These are phyloP conservation scores for Hylaea fasciaria DNA, from an alignment of 2,888 invertebrate species.

Conservation along the genomic window DNA sequence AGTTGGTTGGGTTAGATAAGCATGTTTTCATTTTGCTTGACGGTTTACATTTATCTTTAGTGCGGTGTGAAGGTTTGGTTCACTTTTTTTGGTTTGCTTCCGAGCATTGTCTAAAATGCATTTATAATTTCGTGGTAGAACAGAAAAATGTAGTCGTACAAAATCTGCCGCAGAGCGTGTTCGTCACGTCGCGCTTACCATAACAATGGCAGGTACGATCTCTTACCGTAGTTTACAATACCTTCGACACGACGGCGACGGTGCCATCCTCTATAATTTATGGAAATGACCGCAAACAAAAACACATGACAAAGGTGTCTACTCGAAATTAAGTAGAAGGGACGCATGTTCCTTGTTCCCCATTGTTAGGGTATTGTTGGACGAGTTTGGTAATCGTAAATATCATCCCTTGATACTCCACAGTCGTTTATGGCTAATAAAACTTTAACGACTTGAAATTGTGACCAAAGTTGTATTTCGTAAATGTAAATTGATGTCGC, in stretches of 20 bases:
- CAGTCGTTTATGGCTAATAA: slow-evolving; percentile 49
- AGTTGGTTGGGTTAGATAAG: slow-evolving; percentile 13
- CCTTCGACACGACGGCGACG: slow-evolving; percentile 56
- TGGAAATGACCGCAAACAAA: slow-evolving; percentile 83
- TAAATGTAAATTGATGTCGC: slow-evolving; percentile 21
- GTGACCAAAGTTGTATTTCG: slow-evolving; percentile 3
- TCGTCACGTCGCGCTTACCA: slow-evolving; percentile 77
- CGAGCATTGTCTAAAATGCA: slow-evolving; percentile 36
- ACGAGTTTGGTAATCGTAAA: slow-evolving; percentile 69
- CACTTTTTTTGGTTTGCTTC: slow-evolving; percentile 28
- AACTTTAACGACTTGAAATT: slow-evolving; percentile 28
- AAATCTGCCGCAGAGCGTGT: slow-evolving; percentile 69
- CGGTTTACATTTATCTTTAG: background rate
- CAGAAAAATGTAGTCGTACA: slow-evolving; percentile 49
- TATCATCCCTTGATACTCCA: slow-evolving; percentile 60
- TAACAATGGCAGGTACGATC: slow-evolving; percentile 81
- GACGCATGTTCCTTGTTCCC: slow-evolving; percentile 69
- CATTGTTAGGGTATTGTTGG: slow-evolving; percentile 75
- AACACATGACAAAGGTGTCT: slow-evolving; percentile 83
- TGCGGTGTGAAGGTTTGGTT: slow-evolving; percentile 4
- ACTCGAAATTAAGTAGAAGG: slow-evolving; percentile 83
- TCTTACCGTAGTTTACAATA: slow-evolving; percentile 43
- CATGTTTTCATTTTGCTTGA: slow-evolving; percentile 4
- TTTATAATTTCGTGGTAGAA: slow-evolving; percentile 37
- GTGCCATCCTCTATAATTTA: slow-evolving; percentile 79